These are phyloP conservation scores for Aricia artaxerxes DNA, from an alignment of 2,888 invertebrate species.

Conservation along the genomic window DNA sequence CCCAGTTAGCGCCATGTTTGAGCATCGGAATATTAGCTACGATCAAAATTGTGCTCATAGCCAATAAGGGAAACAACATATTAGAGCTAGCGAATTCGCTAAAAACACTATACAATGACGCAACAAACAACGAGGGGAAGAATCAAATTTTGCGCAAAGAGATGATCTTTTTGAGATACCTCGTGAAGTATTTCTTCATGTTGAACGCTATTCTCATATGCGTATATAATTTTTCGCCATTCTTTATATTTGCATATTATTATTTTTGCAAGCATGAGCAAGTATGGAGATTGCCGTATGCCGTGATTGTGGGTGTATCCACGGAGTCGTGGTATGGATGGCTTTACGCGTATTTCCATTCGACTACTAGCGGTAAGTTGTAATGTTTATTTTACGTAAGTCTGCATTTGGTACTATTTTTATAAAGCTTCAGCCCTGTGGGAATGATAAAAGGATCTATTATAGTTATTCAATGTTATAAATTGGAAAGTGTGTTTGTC, in stretches of 20 bases:
- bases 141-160: slow-evolving; percentile 48
- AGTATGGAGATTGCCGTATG: slow-evolving; percentile 55
- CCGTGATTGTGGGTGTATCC: slow-evolving; percentile 59
- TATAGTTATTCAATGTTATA: neutral
- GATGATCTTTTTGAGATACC: slow-evolving; percentile 49
- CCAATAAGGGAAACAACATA: slow-evolving; percentile 45
- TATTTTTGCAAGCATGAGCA: slow-evolving; percentile 50
- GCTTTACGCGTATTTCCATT: slow-evolving; percentile 54
- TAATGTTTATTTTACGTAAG: neutral
- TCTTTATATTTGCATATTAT: slow-evolving; percentile 53
- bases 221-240: slow-evolving; percentile 62
- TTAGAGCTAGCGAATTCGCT: slow-evolving; percentile 51
- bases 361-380: slow-evolving; percentile 56
- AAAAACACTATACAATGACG: slow-evolving; percentile 47
- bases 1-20: slow-evolving; percentile 57
- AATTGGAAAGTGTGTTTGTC: too few relatives aligned
- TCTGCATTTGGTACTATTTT: neutral
- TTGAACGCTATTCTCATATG: slow-evolving; percentile 58
- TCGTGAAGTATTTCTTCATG: slow-evolving; percentile 60
- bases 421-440: neutral
- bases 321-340: slow-evolving; percentile 56
- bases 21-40: slow-evolving; percentile 54
- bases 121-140: slow-evolving; percentile 48
- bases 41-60: slow-evolving; percentile 52
- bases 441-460: too few relatives aligned